These are phyloP conservation scores for Chaetodon trifasciatus DNA, from an alignment of 2,797 vertebrate species.

Conservation along the genomic window DNA sequence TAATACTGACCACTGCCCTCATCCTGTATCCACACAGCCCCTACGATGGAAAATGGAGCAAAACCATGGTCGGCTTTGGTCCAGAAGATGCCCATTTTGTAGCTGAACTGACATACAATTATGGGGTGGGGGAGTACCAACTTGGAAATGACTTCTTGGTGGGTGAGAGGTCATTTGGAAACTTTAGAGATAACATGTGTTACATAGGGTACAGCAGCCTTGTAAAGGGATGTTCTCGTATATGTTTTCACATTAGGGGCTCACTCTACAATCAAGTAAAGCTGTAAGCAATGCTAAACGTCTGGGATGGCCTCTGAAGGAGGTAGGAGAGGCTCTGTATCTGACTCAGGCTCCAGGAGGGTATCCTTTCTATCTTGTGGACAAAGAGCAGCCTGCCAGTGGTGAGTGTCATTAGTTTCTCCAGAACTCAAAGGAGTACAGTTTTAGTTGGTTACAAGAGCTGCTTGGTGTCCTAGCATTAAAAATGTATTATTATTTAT, in stretches of 20 bases:
- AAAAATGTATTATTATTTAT: not conserved
- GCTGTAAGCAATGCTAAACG: constrained; percentile 92
- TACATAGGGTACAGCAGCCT: not conserved
- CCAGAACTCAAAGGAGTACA: too few species aligned
- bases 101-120: constrained; percentile 96
- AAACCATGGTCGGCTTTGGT: constrained; percentile 98
- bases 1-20: constrained; percentile 5
- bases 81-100: constrained; percentile 96
- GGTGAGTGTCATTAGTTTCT: constrained; percentile 79
- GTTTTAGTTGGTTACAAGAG: not conserved
- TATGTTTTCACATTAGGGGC: constrained; percentile 83
- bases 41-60: constrained; percentile 99
- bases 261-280: constrained; percentile 92
- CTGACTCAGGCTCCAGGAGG: constrained; percentile 93
- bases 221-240: not conserved
- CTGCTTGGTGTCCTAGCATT: not conserved
- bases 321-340: constrained; percentile 87
- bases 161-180: constrained; percentile 47
- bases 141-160: constrained; percentile 97
- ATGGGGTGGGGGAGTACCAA: constrained; percentile 92
- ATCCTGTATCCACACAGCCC: constrained; percentile 82
- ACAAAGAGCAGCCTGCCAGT: constrained; percentile 83
- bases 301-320: constrained; percentile 91
- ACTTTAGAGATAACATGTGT: not conserved
- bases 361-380: constrained; percentile 93